phyloP scores from a whole-genome alignment of 2,888 invertebrate genomes.

The Seladonia tumulorum region DNA sequence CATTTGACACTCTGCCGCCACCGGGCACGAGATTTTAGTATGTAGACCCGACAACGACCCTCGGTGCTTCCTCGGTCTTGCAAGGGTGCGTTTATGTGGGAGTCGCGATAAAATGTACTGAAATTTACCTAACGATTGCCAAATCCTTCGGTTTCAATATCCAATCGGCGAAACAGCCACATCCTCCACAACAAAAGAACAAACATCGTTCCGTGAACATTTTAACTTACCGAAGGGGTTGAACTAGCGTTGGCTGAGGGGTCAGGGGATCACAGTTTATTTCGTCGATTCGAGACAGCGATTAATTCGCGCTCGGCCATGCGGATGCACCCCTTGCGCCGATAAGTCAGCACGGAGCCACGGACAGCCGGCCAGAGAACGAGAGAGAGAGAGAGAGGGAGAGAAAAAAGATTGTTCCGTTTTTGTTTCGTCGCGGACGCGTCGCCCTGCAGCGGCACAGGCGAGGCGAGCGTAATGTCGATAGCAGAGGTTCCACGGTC shows the following conservation, averaged over 20 bases:
- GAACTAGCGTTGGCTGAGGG: not conserved
- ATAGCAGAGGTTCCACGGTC: conserved; percentile 63
- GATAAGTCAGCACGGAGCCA: not conserved
- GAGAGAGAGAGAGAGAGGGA: not conserved
- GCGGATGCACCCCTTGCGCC: not conserved
- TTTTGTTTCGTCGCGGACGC: conserved; percentile 51
- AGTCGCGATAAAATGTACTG: not conserved
- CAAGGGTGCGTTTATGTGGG: not conserved
- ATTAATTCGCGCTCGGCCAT: not conserved
- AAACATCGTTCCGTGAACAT: not conserved
- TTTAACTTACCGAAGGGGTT: not conserved
- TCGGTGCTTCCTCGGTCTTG: conserved; percentile 17
- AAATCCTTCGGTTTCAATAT: not conserved
- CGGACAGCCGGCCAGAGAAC: not conserved
- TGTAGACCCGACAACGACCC: not conserved
- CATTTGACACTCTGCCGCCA: conserved; percentile 64
- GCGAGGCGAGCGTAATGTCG: conserved; percentile 60
- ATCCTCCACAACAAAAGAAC: not conserved
- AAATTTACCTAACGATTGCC: not conserved
- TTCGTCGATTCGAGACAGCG: not conserved
- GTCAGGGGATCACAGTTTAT: not conserved
- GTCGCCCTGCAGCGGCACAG: conserved; percentile 33
- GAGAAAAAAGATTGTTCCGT: conserved; percentile 31
- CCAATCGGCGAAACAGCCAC: not conserved
- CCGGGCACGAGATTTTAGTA: conserved; percentile 42